Conservation (phyloP, 1,140 invertebrate species). For the Metaphire vulgaris region DNA sequence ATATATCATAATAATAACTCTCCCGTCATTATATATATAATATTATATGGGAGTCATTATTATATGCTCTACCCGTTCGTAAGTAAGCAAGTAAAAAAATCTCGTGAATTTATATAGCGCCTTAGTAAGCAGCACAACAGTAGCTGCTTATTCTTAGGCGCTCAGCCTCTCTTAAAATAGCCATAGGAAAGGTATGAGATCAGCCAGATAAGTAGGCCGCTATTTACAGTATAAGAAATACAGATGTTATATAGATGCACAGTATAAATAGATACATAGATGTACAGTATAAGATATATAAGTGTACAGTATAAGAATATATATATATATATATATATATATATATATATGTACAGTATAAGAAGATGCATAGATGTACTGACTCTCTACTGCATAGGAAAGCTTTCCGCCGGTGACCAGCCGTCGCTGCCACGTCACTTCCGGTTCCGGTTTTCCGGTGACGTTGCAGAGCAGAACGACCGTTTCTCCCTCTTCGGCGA, state of each 20-base stretch:
- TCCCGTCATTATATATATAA: no score
- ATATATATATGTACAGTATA: background rate
- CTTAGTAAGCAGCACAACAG: no score
- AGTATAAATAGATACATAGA: background rate
- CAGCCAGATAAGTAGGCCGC: background rate
- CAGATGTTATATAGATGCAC: background rate
- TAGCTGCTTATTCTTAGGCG: no score
- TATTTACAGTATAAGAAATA: background rate
- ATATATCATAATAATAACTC: no score
- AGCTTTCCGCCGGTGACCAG: background rate
- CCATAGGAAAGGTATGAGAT: no score
- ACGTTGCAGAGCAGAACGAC: slow-evolving; percentile 20
- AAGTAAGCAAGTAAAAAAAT: no score
- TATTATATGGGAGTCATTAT: no score
- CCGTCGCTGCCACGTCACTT: slow-evolving; percentile 14
- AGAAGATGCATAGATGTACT: background rate
- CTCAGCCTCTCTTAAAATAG: no score
- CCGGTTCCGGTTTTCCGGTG: slow-evolving; percentile 21
- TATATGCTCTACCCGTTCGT: no score
- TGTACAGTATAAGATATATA: background rate
- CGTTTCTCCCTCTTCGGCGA: slow-evolving; percentile 6
- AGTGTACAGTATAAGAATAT: background rate
- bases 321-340: background rate
- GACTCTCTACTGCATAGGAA: background rate
- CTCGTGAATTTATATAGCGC: no score